Evolutionary conservation across 2,797 vertebrate species (phyloP).

Genomic region (Limnodromus scolopaceus): DNA sequence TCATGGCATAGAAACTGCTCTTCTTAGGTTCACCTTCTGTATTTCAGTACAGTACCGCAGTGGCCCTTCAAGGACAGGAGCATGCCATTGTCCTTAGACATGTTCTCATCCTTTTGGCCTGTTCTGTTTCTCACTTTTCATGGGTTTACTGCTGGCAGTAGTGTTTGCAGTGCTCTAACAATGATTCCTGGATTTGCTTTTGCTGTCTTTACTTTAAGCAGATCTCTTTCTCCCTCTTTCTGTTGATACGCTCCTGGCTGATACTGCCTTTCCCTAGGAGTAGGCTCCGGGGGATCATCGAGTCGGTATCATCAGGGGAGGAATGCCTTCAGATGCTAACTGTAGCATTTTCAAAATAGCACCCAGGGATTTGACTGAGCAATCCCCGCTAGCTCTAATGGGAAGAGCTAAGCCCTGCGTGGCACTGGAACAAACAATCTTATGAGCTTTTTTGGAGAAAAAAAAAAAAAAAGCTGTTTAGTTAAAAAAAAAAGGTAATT

Average conservation of each 20-base stretch:
- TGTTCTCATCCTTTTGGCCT: background rate
- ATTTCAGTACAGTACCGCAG: background rate
- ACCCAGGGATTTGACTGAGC: background rate
- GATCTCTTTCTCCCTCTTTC: background rate
- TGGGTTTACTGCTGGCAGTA: background rate
- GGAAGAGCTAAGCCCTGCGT: background rate
- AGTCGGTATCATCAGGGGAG: background rate
- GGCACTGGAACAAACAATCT: background rate
- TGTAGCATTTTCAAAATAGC: background rate
- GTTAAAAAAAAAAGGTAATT: background rate
- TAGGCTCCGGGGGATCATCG: background rate
- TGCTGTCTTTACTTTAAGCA: background rate
- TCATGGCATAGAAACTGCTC: background rate
- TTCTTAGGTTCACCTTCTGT: background rate
- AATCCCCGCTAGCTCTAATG: background rate
- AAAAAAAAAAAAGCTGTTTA: background rate
- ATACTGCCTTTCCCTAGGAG: background rate
- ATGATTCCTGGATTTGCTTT: background rate
- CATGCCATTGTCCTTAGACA: background rate
- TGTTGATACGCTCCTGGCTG: rapidly evolving
- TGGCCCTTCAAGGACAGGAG: background rate
- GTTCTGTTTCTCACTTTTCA: background rate
- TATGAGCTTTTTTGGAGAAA: background rate
- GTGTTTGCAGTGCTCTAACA: background rate
- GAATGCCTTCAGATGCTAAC: background rate